Conservation (phyloP, 2,113 vertebrate genomes). For the Misgurnus mizolepis region DNA sequence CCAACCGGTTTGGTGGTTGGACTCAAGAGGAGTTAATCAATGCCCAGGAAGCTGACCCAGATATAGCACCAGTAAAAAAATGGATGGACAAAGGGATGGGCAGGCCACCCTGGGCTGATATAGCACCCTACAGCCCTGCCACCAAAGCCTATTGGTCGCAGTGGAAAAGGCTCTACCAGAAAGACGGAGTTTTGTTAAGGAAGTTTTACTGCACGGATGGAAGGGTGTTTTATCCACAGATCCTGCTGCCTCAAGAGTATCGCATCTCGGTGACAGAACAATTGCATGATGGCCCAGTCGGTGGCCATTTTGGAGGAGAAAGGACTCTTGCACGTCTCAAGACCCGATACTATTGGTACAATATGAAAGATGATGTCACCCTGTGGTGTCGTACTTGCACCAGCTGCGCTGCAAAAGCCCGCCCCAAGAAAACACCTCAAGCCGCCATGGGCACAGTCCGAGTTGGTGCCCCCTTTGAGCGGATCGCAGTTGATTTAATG, state of each 20-base stretch:
- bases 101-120: too few species aligned
- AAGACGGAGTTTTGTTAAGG: too few species aligned
- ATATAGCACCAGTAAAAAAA: too few species aligned
- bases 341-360: slow-evolving; percentile 25
- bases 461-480: slow-evolving; percentile 22
- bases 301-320: slow-evolving; percentile 16
- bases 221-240: slow-evolving; percentile 21
- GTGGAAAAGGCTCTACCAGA: too few species aligned
- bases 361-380: not conserved
- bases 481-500: slow-evolving; percentile 44
- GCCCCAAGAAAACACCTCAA: not conserved
- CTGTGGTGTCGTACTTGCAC: slow-evolving; percentile 33
- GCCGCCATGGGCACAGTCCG: not conserved
- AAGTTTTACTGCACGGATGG: not conserved
- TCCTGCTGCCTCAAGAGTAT: not conserved
- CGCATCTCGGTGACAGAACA: not conserved
- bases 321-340: not conserved
- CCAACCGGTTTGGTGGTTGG: too few species aligned
- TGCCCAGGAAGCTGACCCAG: too few species aligned
- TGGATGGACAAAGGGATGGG: too few species aligned
- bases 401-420: slow-evolving; percentile 20
- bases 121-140: too few species aligned
- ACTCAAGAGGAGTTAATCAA: too few species aligned
- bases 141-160: too few species aligned
- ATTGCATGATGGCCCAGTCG: slow-evolving; percentile 11